These are phyloP conservation scores for Zosterops pallidus DNA, from an alignment of 2,113 vertebrate genomes.

Conservation along the genomic window DNA sequence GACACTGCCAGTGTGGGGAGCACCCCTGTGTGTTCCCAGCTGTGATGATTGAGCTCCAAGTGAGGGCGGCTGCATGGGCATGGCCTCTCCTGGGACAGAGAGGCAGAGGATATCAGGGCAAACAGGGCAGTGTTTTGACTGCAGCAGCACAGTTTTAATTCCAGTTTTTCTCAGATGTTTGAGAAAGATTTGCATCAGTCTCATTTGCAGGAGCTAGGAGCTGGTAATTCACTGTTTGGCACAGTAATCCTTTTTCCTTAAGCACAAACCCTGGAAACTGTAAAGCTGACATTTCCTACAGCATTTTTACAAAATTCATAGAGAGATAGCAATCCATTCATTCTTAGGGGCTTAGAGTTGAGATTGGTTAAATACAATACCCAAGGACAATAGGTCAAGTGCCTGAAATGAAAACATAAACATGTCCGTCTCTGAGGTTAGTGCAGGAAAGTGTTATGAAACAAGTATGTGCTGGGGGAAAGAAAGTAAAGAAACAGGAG, in stretches of 20 bases:
- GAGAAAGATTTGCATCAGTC: not conserved
- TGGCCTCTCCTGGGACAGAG: not conserved
- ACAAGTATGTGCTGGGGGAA: not conserved
- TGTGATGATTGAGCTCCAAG: fast-evolving
- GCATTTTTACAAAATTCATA: not conserved
- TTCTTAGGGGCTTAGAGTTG: not conserved
- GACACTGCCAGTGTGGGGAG: not conserved
- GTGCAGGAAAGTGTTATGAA: not conserved
- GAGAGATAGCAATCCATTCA: not conserved
- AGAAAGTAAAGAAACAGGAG: not conserved
- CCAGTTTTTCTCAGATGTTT: not conserved
- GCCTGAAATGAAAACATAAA: not conserved
- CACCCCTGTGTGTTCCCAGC: not conserved
- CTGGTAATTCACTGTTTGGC: not conserved
- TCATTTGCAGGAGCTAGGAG: not conserved
- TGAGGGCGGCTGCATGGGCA: fast-evolving
- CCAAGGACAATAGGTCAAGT: not conserved
- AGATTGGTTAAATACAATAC: not conserved
- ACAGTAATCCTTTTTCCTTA: not conserved
- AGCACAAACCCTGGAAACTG: not conserved
- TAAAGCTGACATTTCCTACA: slow-evolving; percentile 14
- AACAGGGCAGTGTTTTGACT: not conserved
- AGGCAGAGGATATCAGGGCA: not conserved
- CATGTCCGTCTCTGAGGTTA: not conserved
- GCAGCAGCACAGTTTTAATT: not conserved